Evolutionary conservation across 1,140 invertebrate species (phyloP), one percentile per base, ranked within the genome.

Genomic region (Heterodera carotae): DNA sequence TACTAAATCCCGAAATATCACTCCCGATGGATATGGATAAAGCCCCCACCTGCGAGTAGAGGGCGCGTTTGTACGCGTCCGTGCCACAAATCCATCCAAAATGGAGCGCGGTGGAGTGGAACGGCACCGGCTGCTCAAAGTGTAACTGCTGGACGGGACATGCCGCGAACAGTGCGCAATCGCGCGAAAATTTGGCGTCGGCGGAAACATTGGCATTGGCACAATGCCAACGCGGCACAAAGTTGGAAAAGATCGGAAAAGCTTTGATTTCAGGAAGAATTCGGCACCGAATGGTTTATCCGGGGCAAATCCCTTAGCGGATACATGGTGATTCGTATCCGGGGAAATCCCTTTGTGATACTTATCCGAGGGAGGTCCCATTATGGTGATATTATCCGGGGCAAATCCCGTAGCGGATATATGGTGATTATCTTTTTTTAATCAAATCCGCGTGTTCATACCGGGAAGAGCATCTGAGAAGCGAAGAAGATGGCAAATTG

Each of bases 401-500:
- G n/a, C n/a, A n/a, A n/a, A n/a, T n/a, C n/a, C n/a, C n/a, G n/a
- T n/a, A n/a, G n/a, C n/a, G n/a, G n/a, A n/a, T n/a, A n/a, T n/a
- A n/a, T n/a, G n/a, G n/a, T n/a, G n/a, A n/a, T n/a, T n/a, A n/a
- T n/a, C n/a, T n/a, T n/a, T n/a, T n/a, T n/a, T n/a, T n/a, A n/a
- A n/a, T n/a, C n/a, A n/a, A n/a, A n/a, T n/a, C n/a, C n/a, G 39
- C 15, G 39, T 43, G 7, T 10, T 43, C 15, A 12, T 43, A 43
- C 39, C 39, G 39, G 60, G 18, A 62, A 87, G 33, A 86, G 83
- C 83, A 82, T 80, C 74, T 86, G 85, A 4, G 80, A 76, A 22
- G 84, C 86, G 33, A 86, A 88, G 66, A 86, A 86, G 18, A 85
- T 79, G 76, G 81, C 75, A 76, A 86, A 86, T 59, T 88, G 86